Base-by-base conservation (phyloP, 2,113 vertebrate species). In the Irena cyanogastra region DNA sequence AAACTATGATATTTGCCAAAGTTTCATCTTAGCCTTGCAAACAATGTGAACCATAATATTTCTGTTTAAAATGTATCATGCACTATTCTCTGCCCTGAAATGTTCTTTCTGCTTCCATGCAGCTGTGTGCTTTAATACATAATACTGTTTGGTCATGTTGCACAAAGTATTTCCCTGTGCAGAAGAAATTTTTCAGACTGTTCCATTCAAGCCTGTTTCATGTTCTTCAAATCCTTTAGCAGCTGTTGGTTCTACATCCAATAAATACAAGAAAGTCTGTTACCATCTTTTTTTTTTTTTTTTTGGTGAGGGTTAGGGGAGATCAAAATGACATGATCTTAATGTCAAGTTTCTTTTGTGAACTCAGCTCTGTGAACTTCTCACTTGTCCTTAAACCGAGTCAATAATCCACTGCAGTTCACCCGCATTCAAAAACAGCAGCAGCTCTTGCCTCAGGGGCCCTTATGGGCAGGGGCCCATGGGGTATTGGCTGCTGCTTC, bases 401-500 rank as follows among this genome's bases (percentile, higher is more conserved):
- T 70, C 54, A 86, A 27, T 45, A 86, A 79, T 35, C 54, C 39
- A 57, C 11, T 66, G 54, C 35, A 65, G 15, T n/a, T 78, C 56
- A 47, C 66, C 39, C 0, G 0, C 21, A 4, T 31, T 70, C 20
- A 89, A 68, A 90, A 70, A 0, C 42, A 79, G 68, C 47, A 94
- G n/a, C 57, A 61, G 54, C 41, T 94, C 50, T 96, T 92, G 95
- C 93, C 90, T 96, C 93, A 75, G 90, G 93, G 86, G 61, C 74
- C 87, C 94, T 91, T 84, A 42, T 26, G 63, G 89, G 39, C 54
- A 66, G 66, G 76, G 26, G 19, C 37, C 91, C 77, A 19, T 44
- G 37, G 74, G 75, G 53, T 56, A 49, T 93, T 87, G 17, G 31
- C 30, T 76, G 39, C 64, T 59, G 77, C 39, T 88, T 91, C 39